Evolutionary conservation across 2,888 invertebrate species (phyloP), one percentile per base, ranked within the genome.

Genomic region (Limnephilus marmoratus): DNA sequence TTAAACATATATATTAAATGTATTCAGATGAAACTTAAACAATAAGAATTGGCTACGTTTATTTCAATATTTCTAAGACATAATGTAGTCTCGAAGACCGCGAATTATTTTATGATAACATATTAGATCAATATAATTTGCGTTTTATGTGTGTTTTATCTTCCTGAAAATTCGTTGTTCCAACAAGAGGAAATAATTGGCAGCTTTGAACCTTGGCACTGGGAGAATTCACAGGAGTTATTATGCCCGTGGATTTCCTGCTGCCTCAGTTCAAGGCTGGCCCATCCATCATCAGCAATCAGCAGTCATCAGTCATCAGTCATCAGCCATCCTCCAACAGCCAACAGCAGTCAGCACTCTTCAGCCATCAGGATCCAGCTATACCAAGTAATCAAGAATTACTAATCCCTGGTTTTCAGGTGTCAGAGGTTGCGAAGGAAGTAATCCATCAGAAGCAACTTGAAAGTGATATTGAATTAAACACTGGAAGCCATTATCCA

Each of bases 211-310:
- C 94, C 96, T 96, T 96, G 96, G 96, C 96, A 96, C 96, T 96
- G 96, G 96, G 96, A 96, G 96, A 96, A 96, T 96, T 96, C 96
- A 96, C 96, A 96, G 96, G 96, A 96, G 96, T 96, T 96, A 94
- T 93, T 94, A 95, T 95, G 95, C 96, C 96, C 96, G 96, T 96
- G 96, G 96, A 95, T 96, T 96, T 96, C 96, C 96, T 96, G 96
- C 96, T 96, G 96, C 96, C 96, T 96, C 94, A 96, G 95, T 95
- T 94, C 94, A 95, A 94, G 94, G 94, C 94, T 49, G 80, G 29
- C 31, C 68, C 88, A 81, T 53, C 82, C 88, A 80, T 89, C 93
- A 82, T 82, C 87, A 91, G 15, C 41, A 1, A 68, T 68, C 68
- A 68, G 68, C 37, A 24, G 85, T 45, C 85, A 37, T 85, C 85